A percentile compares a stretch with the other conserved stretches of the same genome.
phyloP scores from a whole-genome alignment of 2,113 vertebrate genomes.

The Hystrix cristata region DNA sequence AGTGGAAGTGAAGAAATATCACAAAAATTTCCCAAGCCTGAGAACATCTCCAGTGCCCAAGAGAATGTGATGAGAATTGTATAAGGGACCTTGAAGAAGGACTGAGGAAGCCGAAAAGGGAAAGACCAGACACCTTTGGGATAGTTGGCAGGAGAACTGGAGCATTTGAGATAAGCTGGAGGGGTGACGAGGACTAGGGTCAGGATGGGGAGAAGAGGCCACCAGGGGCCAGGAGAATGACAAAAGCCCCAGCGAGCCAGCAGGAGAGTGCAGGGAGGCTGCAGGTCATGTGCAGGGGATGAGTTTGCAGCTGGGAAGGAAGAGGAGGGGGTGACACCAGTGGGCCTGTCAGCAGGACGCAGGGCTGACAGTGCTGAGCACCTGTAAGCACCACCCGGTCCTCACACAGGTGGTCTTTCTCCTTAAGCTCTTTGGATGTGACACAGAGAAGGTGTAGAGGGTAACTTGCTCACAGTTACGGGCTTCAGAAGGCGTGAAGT shows the following conservation, averaged over 20 bases:
- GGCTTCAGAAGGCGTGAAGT: neutral
- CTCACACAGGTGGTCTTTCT: neutral
- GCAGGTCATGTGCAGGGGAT: rapidly evolving
- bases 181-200: neutral
- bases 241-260: rapidly evolving
- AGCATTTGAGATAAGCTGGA: neutral
- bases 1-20: no score
- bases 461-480: rapidly evolving
- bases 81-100: neutral
- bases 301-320: no score
- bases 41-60: rapidly evolving
- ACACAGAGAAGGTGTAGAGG: neutral
- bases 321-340: rapidly evolving
- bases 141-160: no score
- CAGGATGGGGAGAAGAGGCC: neutral
- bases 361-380: neutral
- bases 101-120: neutral
- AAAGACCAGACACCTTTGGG: neutral
- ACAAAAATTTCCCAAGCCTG: neutral
- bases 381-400: rapidly evolving
- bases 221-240: neutral
- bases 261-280: neutral
- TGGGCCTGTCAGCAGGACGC: rapidly evolving
- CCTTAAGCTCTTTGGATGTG: neutral
- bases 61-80: neutral